Percentiles rank a stretch among this genome's conserved stretches.
Evolutionary conservation across 2,888 invertebrate species (phyloP).

Genomic region (Entomobrya multifasciata): DNA sequence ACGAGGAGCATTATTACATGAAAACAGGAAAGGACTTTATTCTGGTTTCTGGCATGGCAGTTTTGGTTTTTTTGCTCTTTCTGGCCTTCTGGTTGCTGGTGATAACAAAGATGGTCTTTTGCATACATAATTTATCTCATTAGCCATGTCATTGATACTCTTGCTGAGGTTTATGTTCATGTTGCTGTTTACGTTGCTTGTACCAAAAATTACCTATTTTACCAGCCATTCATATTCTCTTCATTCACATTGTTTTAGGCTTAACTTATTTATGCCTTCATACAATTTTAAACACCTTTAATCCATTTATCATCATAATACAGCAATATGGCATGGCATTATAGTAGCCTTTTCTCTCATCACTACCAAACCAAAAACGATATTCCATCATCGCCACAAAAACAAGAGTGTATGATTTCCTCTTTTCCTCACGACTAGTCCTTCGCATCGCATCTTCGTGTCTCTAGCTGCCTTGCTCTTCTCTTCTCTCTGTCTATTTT

Average conservation of each 20-base stretch:
- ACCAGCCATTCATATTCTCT: neutral
- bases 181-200: neutral
- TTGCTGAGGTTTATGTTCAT: neutral
- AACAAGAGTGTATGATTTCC: no score
- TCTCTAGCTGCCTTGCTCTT: neutral
- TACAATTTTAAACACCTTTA: neutral
- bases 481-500: neutral
- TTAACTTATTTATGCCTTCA: neutral
- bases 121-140: constrained; percentile 44
- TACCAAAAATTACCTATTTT: no score
- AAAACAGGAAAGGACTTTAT: neutral
- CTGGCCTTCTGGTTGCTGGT: neutral
- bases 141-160: constrained; percentile 15
- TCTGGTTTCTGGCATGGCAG: constrained; percentile 1
- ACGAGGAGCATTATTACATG: no score
- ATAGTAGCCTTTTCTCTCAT: neutral
- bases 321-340: neutral
- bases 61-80: neutral
- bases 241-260: neutral
- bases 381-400: no score
- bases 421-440: constrained; percentile 17
- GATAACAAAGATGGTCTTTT: constrained; percentile 23
- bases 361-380: no score
- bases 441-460: neutral
- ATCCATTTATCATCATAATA: neutral